A percentile compares a stretch with the other conserved stretches of the same genome.
Evolutionary conservation across 2,888 invertebrate genomes (phyloP).

Genomic region (Cheilosia soror): DNA sequence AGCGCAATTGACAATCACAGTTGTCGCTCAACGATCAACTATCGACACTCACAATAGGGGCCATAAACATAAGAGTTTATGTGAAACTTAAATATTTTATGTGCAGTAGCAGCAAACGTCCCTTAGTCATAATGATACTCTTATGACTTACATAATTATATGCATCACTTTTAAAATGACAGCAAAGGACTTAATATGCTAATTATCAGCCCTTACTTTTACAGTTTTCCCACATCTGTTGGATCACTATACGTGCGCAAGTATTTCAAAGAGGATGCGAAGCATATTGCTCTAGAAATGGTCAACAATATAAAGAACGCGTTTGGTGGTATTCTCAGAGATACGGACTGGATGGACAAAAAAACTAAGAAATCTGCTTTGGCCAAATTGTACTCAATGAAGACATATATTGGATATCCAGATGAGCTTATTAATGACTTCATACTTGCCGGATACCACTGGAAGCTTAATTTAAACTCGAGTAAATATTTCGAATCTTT

Average conservation of each 20-base stretch:
- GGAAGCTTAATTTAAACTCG: conserved; percentile 89
- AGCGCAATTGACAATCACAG: too few relatives aligned
- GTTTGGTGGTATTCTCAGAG: conserved; percentile 91
- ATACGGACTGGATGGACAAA: conserved; percentile 97
- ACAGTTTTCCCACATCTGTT: conserved; percentile 89
- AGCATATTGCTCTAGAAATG: conserved; percentile 93
- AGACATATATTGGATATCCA: conserved; percentile 96
- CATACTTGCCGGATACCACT: conserved; percentile 92
- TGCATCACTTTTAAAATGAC: neutral
- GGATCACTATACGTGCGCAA: conserved; percentile 94
- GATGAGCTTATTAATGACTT: conserved; percentile 92
- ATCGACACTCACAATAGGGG: too few relatives aligned
- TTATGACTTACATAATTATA: too few relatives aligned
- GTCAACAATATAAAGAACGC: conserved; percentile 92
- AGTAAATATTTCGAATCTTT: conserved; percentile 90
- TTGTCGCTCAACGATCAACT: too few relatives aligned
- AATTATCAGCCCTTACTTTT: neutral
- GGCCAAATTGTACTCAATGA: conserved; percentile 92
- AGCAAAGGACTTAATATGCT: too few relatives aligned
- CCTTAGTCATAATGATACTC: too few relatives aligned
- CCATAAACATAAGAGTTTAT: too few relatives aligned
- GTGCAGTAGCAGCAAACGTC: too few relatives aligned
- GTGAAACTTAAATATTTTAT: too few relatives aligned
- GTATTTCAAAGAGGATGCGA: conserved; percentile 93
- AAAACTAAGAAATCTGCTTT: conserved; percentile 90